Percentiles rank a stretch among this genome's conserved stretches.
Evolutionary conservation across 2,113 vertebrate genomes (phyloP).

Genomic region (Cariama cristata): DNA sequence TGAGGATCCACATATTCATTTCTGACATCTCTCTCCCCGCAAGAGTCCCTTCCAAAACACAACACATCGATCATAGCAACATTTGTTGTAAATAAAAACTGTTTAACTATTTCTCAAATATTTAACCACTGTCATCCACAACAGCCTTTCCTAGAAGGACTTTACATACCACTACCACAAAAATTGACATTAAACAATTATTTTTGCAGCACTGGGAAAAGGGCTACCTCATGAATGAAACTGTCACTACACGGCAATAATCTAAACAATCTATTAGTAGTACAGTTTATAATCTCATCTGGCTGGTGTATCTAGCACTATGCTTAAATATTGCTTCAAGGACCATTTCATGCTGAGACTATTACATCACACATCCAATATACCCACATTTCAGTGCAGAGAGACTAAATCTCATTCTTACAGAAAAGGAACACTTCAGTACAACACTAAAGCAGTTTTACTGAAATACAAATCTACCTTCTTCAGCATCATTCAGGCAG

Average conservation of each 20-base stretch:
- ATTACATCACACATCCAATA: background rate
- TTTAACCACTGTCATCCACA: background rate
- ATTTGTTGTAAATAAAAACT: background rate
- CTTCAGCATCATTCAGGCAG: background rate
- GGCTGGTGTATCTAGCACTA: background rate
- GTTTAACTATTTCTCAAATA: background rate
- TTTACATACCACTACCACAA: background rate
- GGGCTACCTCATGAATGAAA: background rate
- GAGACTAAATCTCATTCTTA: background rate
- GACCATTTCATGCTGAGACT: background rate
- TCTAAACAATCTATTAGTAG: background rate
- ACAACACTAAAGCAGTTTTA: background rate
- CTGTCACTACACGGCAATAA: background rate
- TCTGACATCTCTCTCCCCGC: background rate
- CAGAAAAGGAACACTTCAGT: background rate
- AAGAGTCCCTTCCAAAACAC: background rate
- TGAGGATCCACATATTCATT: too few species aligned
- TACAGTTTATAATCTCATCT: background rate
- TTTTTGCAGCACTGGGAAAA: background rate
- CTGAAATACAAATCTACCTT: background rate
- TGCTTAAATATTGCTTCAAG: background rate
- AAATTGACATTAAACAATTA: background rate
- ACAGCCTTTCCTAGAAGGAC: background rate
- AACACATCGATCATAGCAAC: accelerated
- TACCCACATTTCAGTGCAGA: background rate